These are phyloP conservation scores for Enteromius treurensis DNA, from an alignment of 2,797 vertebrate species.

Conservation along the genomic window DNA sequence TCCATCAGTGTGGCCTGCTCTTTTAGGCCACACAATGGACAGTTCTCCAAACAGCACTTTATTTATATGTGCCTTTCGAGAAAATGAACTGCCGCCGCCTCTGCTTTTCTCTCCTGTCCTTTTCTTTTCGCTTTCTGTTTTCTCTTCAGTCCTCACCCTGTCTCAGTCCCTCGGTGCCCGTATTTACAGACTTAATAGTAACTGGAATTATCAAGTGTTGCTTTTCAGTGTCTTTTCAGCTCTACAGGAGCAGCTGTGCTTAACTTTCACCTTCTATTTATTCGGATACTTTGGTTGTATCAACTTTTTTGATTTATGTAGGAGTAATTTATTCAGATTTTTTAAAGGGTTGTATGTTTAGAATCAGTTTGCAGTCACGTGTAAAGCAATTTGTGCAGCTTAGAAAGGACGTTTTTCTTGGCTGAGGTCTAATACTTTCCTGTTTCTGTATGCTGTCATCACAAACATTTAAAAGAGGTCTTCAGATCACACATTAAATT, in stretches of 20 bases:
- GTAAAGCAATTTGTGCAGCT: constrained; percentile 31
- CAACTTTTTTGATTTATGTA: neutral
- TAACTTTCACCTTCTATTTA: neutral
- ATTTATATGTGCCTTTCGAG: constrained; percentile 74
- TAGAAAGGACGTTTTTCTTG: constrained; percentile 65
- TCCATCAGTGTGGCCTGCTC: constrained; percentile 75
- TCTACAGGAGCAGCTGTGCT: constrained; percentile 11
- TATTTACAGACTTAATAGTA: constrained; percentile 58
- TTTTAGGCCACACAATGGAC: constrained; percentile 76
- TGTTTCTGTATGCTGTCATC: constrained; percentile 46
- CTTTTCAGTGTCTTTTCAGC: constrained; percentile 6
- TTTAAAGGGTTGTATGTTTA: neutral
- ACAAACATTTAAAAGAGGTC: neutral
- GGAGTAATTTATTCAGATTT: neutral
- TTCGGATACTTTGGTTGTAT: neutral
- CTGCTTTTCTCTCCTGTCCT: constrained; percentile 61
- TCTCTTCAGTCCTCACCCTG: neutral
- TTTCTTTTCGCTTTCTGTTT: constrained; percentile 45
- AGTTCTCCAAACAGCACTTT: constrained; percentile 76
- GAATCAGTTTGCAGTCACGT: constrained; percentile 12
- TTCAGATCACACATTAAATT: neutral
- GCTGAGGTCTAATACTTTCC: constrained; percentile 60
- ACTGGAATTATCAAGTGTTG: constrained; percentile 51
- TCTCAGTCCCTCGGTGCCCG: constrained; percentile 30
- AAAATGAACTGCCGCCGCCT: constrained; percentile 74